phyloP scores from a whole-genome alignment of 2,113 vertebrate genomes.

The Nycticebus coucang region DNA sequence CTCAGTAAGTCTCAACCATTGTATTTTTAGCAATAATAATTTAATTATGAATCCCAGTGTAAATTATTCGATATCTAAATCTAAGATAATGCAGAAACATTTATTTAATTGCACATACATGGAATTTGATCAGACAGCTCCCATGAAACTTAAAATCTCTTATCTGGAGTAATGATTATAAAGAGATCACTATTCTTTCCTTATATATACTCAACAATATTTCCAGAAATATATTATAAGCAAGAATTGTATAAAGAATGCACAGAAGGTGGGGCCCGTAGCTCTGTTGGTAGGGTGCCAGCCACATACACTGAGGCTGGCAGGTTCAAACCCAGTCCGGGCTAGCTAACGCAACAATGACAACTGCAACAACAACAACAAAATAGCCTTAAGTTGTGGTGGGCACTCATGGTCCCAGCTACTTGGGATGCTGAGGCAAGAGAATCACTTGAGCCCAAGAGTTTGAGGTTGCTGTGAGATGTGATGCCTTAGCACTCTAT shows the following conservation, averaged over 20 bases:
- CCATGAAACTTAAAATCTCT: background rate
- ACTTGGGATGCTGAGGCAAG: no score
- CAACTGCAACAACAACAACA: no score
- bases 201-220: background rate
- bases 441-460: no score
- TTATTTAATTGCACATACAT: background rate
- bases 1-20: background rate
- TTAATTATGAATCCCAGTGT: background rate
- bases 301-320: no score
- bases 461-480: no score
- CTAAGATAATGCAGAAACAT: background rate
- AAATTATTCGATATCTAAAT: background rate
- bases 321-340: no score
- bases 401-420: no score
- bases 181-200: background rate
- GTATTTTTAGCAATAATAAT: background rate
- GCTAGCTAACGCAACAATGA: no score
- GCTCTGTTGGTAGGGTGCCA: no score
- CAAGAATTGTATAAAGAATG: background rate
- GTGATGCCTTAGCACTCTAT: no score
- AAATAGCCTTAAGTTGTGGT: no score
- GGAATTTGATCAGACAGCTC: background rate
- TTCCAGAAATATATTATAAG: conserved; percentile 44
- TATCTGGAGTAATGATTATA: background rate
- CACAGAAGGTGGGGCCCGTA: background rate